A percentile compares a stretch with the other conserved stretches of the same genome.
These are phyloP conservation scores for Scophthalmus maximus DNA, from an alignment of 2,113 vertebrate species.

Conservation along the genomic window DNA sequence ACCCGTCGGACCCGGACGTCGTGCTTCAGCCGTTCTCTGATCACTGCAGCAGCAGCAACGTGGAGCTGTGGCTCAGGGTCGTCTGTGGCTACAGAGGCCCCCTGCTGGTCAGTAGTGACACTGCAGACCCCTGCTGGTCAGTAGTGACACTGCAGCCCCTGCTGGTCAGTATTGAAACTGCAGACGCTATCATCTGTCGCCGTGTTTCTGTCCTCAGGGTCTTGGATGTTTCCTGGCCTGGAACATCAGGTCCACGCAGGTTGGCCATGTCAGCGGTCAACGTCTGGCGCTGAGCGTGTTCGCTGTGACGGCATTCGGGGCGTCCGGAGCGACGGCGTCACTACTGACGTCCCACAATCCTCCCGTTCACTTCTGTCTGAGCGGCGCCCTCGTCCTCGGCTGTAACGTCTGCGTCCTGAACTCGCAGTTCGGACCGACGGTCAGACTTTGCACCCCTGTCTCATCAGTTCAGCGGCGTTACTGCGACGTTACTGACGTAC, in stretches of 20 bases:
- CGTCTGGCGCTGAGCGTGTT: constrained; percentile 87
- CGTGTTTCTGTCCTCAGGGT: constrained; percentile 76
- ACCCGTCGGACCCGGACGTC: constrained; percentile 82
- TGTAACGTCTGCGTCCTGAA: constrained; percentile 88
- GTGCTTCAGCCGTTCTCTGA: constrained; percentile 85
- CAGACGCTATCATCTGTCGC: too few relatives aligned
- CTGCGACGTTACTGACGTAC: not conserved
- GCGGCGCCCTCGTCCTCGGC: constrained; percentile 89
- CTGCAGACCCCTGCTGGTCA: constrained; percentile 87
- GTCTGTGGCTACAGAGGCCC: constrained; percentile 90
- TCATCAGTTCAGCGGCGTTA: too few relatives aligned
- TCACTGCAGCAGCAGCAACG: constrained; percentile 88
- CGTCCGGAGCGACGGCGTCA: constrained; percentile 88
- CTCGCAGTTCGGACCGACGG: constrained; percentile 90
- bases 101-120: constrained; percentile 84
- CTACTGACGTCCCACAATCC: constrained; percentile 90
- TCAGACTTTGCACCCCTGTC: too few relatives aligned
- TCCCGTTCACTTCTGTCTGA: constrained; percentile 90
- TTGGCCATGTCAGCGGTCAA: constrained; percentile 74
- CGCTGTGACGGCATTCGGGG: constrained; percentile 87
- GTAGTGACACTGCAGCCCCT: not conserved
- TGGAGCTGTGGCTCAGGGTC: constrained; percentile 91
- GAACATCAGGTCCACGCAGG: constrained; percentile 86
- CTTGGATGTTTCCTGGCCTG: constrained; percentile 91
- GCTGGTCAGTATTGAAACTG: not conserved